Conservation (phyloP, 2,113 vertebrate species). For the Elgaria multicarinata region DNA sequence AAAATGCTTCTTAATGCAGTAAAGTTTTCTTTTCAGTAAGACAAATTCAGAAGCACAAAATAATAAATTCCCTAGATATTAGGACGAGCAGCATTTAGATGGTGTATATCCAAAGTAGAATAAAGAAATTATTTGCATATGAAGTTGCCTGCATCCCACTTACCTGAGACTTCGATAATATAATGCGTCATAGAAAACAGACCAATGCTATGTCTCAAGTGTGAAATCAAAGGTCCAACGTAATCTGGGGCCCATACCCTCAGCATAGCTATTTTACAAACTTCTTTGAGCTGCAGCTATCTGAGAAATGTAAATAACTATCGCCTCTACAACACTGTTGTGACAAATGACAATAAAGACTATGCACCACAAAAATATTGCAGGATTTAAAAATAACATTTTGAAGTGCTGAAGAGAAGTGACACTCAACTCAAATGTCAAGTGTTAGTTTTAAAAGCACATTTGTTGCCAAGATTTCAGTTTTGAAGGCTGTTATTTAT, state of each 20-base stretch:
- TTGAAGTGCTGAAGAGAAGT: not conserved
- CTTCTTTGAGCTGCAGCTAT: not conserved
- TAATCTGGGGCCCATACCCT: not conserved
- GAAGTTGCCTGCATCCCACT: not conserved
- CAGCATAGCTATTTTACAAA: not conserved
- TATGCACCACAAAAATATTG: not conserved
- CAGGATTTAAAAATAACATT: not conserved
- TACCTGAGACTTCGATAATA: not conserved
- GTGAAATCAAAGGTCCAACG: not conserved
- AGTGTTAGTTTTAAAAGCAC: not conserved
- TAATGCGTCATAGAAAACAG: too few relatives aligned
- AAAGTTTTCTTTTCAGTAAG: slow-evolving; percentile 44
- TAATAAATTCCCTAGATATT: not conserved
- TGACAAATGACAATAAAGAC: not conserved
- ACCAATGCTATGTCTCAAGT: not conserved
- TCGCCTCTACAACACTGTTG: not conserved
- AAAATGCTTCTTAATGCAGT: slow-evolving; percentile 64
- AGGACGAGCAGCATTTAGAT: not conserved
- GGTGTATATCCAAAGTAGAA: not conserved
- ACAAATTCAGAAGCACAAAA: not conserved
- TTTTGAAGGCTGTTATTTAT: not conserved
- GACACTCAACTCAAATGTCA: not conserved
- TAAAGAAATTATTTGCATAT: not conserved
- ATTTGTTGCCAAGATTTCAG: not conserved
- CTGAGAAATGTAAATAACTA: not conserved